Base-by-base conservation (phyloP, 2,888 invertebrate genomes). In the Xestia c-nigrum region DNA sequence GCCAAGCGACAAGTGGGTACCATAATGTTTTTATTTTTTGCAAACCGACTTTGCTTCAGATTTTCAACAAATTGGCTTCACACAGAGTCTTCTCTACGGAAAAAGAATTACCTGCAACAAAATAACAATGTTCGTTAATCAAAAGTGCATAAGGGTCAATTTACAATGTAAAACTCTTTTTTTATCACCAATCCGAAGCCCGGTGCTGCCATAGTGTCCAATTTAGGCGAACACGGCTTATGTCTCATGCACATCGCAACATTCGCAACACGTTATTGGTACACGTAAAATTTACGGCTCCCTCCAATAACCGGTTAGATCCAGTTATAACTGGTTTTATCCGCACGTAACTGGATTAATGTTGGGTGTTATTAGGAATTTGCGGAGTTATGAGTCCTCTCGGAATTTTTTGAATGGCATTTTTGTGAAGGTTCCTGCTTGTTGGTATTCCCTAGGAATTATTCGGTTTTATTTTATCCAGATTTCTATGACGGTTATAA, bases 231-330 rank as follows among this genome's bases (percentile, higher is more conserved):
- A 93, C 94, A 94, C 84, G 91, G 85, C 83, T 81, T 85, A 90
- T 87, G 83, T 88, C 90, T 89, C 88, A 89, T 90, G 88, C 90
- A 88, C 89, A 89, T 90, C 91, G 84, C 85, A 70, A 83, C 85
- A 89, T 92, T 90, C 91, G 84, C 85, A 70, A 83, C 85, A 89
- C 92, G 92, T 91, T 95, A 95, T 95, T 95, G 94, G 92, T 89
- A 90, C 92, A 92, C 91, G 92, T 91, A 90, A 94, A 94, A 95
- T 95, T 95, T 84, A 81, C 81, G 76, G 87, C 88, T 92, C 87
- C 91, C 86, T 85, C 90, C 90, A 85, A 80, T 87, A 89, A 85
- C 87, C 59, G 75, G 83, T 76, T 83, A 87, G 75, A 86, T 76
- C 69, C 85, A 68, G 83, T 76, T 88, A 89, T 90, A 91, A 91